A percentile compares a stretch with the other conserved stretches of the same genome.
Evolutionary conservation across 2,888 invertebrate species (phyloP).

Genomic region (Morpho achilles): DNA sequence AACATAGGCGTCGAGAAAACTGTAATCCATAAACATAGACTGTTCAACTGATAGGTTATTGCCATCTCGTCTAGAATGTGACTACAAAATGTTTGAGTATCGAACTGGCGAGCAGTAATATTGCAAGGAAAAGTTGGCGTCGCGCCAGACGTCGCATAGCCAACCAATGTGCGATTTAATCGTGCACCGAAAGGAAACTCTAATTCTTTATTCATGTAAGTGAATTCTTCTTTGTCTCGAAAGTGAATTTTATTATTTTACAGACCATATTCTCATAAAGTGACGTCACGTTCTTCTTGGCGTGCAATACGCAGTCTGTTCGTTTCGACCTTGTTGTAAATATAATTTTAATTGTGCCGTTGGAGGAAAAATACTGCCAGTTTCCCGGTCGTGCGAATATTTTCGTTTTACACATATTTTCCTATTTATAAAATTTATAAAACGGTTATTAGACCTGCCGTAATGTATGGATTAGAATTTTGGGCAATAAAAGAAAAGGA

Average conservation of each 20-base stretch:
- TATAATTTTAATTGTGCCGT: constrained; percentile 6
- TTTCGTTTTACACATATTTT: neutral
- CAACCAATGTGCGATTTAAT: constrained; percentile 43
- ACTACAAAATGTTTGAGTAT: constrained; percentile 58
- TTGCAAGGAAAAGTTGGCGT: constrained; percentile 67
- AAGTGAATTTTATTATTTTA: constrained; percentile 24
- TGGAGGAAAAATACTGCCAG: constrained; percentile 1
- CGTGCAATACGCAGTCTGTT: constrained; percentile 3
- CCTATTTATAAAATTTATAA: neutral
- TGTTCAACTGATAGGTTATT: constrained; percentile 62
- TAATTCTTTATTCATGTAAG: constrained; percentile 53
- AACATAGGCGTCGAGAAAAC: constrained; percentile 8
- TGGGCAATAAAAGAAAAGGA: no score
- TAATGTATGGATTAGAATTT: no score
- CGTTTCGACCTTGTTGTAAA: constrained; percentile 9
- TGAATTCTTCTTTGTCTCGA: constrained; percentile 20
- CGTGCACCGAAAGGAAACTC: constrained; percentile 59
- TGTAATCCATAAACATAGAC: constrained; percentile 29
- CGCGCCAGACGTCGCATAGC: constrained; percentile 47
- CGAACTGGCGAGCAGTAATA: constrained; percentile 53
- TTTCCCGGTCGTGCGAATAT: constrained; percentile 8
- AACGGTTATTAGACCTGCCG: no score
- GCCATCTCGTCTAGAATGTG: constrained; percentile 57
- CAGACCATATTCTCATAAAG: constrained; percentile 11
- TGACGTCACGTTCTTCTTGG: constrained; percentile 16